phyloP scores from a whole-genome alignment of 2,113 vertebrate genomes.

The Alosa alosa region DNA sequence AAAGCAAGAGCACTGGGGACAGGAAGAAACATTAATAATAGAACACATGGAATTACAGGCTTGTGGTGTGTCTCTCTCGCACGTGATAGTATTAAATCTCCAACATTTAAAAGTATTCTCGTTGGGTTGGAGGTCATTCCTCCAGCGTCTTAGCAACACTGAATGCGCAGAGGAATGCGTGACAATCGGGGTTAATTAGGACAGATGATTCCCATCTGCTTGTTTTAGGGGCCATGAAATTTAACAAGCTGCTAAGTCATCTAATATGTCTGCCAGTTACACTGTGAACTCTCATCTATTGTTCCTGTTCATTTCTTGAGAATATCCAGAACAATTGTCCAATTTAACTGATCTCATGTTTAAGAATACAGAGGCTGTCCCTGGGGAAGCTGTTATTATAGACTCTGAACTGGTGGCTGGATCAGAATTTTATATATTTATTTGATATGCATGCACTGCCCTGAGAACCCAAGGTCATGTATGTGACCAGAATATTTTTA shows the following conservation, averaged over 20 bases:
- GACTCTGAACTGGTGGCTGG: background rate
- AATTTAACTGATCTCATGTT: background rate
- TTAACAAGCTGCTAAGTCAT: background rate
- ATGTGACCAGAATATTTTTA: background rate
- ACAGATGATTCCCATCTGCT: constrained; percentile 2
- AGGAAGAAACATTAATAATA: background rate
- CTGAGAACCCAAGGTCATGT: background rate
- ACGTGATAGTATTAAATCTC: background rate
- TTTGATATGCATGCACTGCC: background rate
- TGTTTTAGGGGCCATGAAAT: background rate
- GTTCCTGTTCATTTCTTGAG: background rate
- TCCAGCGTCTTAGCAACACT: background rate
- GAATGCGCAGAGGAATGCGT: background rate
- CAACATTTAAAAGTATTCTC: background rate
- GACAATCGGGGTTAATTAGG: constrained; percentile 1
- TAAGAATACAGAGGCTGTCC: background rate
- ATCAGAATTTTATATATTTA: background rate
- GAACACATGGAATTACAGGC: background rate
- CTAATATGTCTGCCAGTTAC: background rate
- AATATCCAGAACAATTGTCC: background rate
- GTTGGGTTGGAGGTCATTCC: background rate
- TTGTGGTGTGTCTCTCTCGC: background rate
- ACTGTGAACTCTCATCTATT: background rate
- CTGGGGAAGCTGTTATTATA: background rate
- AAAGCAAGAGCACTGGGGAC: background rate